Evolutionary conservation across 2,888 invertebrate species (phyloP), one percentile per base, ranked within the genome.

Genomic region (Mellilla xanthometata): DNA sequence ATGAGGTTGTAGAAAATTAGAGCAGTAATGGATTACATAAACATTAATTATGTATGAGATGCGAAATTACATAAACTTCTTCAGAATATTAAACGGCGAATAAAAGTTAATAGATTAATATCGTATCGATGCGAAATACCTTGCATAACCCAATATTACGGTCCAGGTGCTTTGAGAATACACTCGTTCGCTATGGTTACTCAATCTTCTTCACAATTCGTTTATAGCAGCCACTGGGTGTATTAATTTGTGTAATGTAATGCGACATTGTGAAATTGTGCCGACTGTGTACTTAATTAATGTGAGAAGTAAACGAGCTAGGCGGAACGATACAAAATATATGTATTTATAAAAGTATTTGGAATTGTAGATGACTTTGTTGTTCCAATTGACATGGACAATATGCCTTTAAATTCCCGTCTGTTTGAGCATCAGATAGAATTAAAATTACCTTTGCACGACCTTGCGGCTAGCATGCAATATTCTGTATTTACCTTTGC

Each of bases 151-250:
- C 48, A 35, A 60, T 60, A 63, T 60, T 67, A 71, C 72, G 67
- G 68, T 71, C 66, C 65, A 72, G 68, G 69, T 13, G 36, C 66
- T 73, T 74, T 65, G 66, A 76, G 77, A 73, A 76, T 76, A 70
- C 61, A 67, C 66, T 51, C n/a, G 15, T 11, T 34, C 12, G 15
- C 10, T 12, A 12, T 24, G 34, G 65, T 84, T 82, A 62, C 72
- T 56, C 65, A 79, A 84, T 75, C 60, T 65, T 72, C 65, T 66
- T 65, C 69, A 62, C 67, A 60, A 65, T 71, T 66, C 62, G 62
- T 68, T 68, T 60, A 63, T 28, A 28, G 65, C 58, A 69, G 63
- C 62, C 61, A 64, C 60, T 57, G 60, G 49, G 69, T 65, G 71
- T 72, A 61, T 60, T 58, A 64, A 73, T 74, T 62, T 62, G 56